These are phyloP conservation scores for Leptinotarsa rubiginosa DNA, from an alignment of 2,888 invertebrate genomes.

Conservation along the genomic window DNA sequence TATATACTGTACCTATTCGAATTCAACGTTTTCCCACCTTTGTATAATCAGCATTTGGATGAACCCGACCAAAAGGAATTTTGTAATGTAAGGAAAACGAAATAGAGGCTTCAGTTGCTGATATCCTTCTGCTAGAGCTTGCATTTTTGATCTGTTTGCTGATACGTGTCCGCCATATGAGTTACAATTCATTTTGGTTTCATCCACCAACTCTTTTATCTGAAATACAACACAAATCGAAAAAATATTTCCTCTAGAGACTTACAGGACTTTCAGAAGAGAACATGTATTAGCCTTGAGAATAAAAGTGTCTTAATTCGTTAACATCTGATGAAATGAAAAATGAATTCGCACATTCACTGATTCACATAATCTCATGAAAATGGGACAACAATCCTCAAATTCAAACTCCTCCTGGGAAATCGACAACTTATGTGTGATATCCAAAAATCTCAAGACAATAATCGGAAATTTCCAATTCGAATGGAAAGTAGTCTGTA, in stretches of 20 bases:
- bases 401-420: too few species aligned
- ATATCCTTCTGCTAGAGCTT: conserved; percentile 71
- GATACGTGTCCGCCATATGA: conserved; percentile 58
- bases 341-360: too few species aligned
- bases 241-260: background rate
- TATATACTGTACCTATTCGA: background rate
- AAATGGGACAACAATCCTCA: too few species aligned
- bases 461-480: too few species aligned
- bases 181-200: conserved; percentile 43
- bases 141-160: conserved; percentile 57
- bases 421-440: too few species aligned
- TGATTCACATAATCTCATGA: too few species aligned
- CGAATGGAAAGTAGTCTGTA: too few species aligned
- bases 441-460: too few species aligned
- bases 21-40: conserved; percentile 66
- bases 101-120: conserved; percentile 76
- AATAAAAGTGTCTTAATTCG: too few species aligned
- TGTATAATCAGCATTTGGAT: conserved; percentile 75
- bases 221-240: conserved; percentile 49
- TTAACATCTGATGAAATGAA: too few species aligned
- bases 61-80: conserved; percentile 70
- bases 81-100: conserved; percentile 70
- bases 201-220: conserved; percentile 62
- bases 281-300: too few species aligned
- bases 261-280: too few species aligned